Base-by-base conservation (phyloP, 2,888 invertebrate species). In the Noctua comes region DNA sequence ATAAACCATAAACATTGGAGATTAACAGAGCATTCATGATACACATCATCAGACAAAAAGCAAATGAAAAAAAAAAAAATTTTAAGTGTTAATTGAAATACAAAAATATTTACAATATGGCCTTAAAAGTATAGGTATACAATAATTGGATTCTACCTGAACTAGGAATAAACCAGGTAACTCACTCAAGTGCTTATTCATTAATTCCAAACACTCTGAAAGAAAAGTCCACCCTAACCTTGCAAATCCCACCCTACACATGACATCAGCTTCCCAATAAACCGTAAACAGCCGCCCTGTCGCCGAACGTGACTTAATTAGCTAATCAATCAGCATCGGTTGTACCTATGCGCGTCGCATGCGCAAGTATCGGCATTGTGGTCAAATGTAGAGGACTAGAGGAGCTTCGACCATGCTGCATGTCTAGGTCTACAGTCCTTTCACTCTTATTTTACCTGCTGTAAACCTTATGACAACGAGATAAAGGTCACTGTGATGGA, bases 281-380 rank as follows among this genome's bases (percentile, higher is more conserved):
- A 84, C 84, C 51, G 78, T 83, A 79, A 83, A 68, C 76, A 76
- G 66, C 64, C 76, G 64, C 65, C 73, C 27, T 73, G 68, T 82
- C 66, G 76, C 64, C 66, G 59, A 78, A 81, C 80, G 84, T 87
- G 87, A 88, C 88, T 79, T 85, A 86, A 87, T 85, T 86, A 86
- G 80, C 74, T 62, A 85, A 88, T 85, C 85, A 73, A 83, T 88
- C 85, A 51, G 77, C 51, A 71, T 82, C 68, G 66, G 71, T 27
- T 54, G 79, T 77, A 65, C 16, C 8, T 18, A 83, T 83, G 88
- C 80, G 68, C 77, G 24, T 27, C 82, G 84, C 82, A 86, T 86
- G 76, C 84, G 77, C 85, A 90, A 89, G 79, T 85, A 84, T 80
- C 86, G 83, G 85, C 79, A 81, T 86, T 84, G 82, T 88, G 66